Percentiles rank a stretch among this genome's conserved stretches.
Evolutionary conservation across 2,888 invertebrate genomes (phyloP).

Genomic region (Pollenia labialis): DNA sequence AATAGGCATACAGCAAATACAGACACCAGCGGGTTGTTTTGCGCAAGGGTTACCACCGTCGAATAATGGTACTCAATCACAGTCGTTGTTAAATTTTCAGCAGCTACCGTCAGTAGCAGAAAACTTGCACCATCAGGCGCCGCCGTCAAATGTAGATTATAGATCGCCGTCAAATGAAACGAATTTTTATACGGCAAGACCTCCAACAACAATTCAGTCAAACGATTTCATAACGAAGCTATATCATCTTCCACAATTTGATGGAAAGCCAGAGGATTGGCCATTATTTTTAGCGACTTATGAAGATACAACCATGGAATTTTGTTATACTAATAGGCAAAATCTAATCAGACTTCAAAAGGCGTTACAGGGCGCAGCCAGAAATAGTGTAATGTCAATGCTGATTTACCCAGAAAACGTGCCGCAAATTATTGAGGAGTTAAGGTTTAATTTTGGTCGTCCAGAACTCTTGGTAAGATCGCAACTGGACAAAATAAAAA

Average conservation of each 20-base stretch:
- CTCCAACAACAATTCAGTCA: not conserved
- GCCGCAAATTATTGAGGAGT: constrained; percentile 58
- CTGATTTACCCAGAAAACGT: constrained; percentile 57
- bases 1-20: too few species aligned
- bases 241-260: constrained; percentile 4
- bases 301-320: constrained; percentile 24
- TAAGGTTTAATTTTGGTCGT: constrained; percentile 66
- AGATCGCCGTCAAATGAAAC: not conserved
- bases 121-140: not conserved
- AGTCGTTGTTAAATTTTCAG: too few species aligned
- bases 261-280: constrained; percentile 40
- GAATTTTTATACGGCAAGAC: not conserved
- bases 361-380: constrained; percentile 25
- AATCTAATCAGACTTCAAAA: constrained; percentile 21
- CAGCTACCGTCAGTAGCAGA: not conserved
- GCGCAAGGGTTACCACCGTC: too few species aligned
- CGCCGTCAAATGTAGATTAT: not conserved
- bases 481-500: too few species aligned
- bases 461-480: constrained; percentile 4
- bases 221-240: constrained; percentile 17
- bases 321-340: not conserved
- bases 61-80: too few species aligned
- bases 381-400: constrained; percentile 31
- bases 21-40: too few species aligned
- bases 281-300: constrained; percentile 46